These are phyloP conservation scores for Xenus cinereus DNA, from an alignment of 2,113 vertebrate genomes.

Conservation along the genomic window DNA sequence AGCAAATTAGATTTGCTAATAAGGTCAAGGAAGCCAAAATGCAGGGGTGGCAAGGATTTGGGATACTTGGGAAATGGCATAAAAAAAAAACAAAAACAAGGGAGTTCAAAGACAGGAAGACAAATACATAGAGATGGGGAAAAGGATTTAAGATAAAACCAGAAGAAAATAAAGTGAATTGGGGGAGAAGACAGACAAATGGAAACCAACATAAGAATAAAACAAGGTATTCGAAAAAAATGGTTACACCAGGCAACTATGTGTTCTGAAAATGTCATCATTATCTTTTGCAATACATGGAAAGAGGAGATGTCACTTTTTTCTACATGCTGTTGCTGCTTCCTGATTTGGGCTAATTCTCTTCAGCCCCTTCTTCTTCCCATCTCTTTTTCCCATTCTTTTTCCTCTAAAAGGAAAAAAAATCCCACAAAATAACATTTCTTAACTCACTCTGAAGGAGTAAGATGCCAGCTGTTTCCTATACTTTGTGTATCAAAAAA, in stretches of 20 bases:
- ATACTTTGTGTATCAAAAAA: background rate
- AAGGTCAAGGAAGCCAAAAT: background rate
- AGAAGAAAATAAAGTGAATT: background rate
- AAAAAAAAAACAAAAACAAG: background rate
- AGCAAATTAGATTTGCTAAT: constrained; percentile 35
- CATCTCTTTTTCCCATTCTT: background rate
- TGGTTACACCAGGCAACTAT: background rate
- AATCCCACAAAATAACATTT: background rate
- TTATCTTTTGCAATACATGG: background rate
- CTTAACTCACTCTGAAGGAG: background rate
- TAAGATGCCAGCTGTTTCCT: background rate
- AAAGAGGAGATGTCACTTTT: background rate
- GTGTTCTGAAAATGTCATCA: background rate
- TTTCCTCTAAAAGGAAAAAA: background rate
- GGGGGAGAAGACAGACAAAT: background rate
- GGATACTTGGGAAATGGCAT: background rate
- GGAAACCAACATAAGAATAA: background rate
- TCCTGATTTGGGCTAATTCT: background rate
- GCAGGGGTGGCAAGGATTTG: background rate
- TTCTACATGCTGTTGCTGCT: background rate
- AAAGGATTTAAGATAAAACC: background rate
- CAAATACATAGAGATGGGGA: background rate
- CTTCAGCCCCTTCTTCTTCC: background rate
- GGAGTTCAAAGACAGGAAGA: background rate
- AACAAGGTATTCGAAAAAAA: background rate